Base-by-base conservation (phyloP, 2,113 vertebrate genomes). In the Festucalex cinctus region DNA sequence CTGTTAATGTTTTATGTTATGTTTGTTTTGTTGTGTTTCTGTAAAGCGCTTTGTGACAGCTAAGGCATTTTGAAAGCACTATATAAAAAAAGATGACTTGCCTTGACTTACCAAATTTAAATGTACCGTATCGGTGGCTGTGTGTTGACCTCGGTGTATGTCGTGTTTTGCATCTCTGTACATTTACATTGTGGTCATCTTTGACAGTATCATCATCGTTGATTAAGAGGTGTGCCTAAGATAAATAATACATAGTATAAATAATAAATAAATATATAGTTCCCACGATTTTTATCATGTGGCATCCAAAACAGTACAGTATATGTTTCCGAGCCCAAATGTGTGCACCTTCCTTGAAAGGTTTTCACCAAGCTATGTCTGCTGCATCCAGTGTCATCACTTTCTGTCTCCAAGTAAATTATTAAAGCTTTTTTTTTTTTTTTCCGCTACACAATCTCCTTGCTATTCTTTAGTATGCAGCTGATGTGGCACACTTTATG, bases 381-480 rank as follows among this genome's bases (percentile, higher is more conserved):
- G 14, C 28, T 36, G 48, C 37, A 28, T 46, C 16, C 3, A 20
- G 48, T 68, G 57, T 69, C 48, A 63, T 68, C 71, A 28, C 12
- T 65, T 53, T 67, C 24, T 68, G 69, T 28, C 63, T 81, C 36
- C 32, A 65, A 67, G 24, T 72, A 61, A 78, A 74, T 76, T 57
- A 82, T 82, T 75, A 46, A 58, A 51, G 41, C 56, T 64, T 71
- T 70, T 78, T 72, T 65, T 32, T 32, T 72, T n/a, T n/a, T n/a
- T n/a, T n/a, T n/a, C n/a, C 59, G 60, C 65, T 36, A 16, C 5
- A n/a, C 77, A 8, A 63, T 63, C 24, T 13, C 64, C 28, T 35
- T 12, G 20, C 7, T 44, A 48, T 73, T 75, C 41, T 63, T 80
- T 53, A 76, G 77, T 71, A 65, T 65, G 63, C 61, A 74, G 58